Conservation (phyloP, 2,797 vertebrate species). For the Champsocephalus esox region DNA sequence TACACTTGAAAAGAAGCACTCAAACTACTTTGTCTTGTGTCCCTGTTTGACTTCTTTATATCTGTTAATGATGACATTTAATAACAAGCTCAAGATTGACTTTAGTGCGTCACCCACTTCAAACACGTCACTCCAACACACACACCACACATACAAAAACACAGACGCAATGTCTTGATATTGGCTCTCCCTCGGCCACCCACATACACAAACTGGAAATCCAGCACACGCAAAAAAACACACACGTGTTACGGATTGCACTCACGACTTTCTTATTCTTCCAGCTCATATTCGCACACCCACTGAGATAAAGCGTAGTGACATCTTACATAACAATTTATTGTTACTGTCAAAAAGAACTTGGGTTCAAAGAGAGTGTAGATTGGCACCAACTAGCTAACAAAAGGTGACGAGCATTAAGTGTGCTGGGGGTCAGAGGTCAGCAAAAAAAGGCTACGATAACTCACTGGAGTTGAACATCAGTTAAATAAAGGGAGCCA, state of each 20-base stretch:
- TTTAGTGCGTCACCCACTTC: constrained; percentile 30
- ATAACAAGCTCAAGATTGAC: constrained; percentile 42
- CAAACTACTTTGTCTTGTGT: neutral
- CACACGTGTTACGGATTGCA: constrained; percentile 54
- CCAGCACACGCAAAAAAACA: constrained; percentile 44
- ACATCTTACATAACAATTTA: constrained; percentile 24
- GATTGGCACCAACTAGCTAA: constrained; percentile 12
- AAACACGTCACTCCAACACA: constrained; percentile 29
- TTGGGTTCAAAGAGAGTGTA: constrained; percentile 19
- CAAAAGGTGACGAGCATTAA: neutral
- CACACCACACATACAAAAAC: constrained; percentile 7
- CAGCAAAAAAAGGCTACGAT: neutral
- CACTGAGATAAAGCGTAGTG: constrained; percentile 77
- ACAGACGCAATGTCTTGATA: constrained; percentile 22
- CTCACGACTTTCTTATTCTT: constrained; percentile 33
- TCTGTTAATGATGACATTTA: constrained; percentile 30
- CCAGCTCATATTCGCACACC: constrained; percentile 40
- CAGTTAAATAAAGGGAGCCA: neutral
- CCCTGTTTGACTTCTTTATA: constrained; percentile 15
- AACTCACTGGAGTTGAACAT: constrained; percentile 8
- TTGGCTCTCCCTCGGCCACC: constrained; percentile 35
- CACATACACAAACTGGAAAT: constrained; percentile 46
- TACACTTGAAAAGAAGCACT: constrained; percentile 28
- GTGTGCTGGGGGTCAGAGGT: constrained; percentile 17
- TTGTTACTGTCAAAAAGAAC: constrained; percentile 8